Percentiles rank a stretch among this genome's conserved stretches.
phyloP scores from a whole-genome alignment of 2,888 invertebrate species.

The Escarpia spicata region DNA sequence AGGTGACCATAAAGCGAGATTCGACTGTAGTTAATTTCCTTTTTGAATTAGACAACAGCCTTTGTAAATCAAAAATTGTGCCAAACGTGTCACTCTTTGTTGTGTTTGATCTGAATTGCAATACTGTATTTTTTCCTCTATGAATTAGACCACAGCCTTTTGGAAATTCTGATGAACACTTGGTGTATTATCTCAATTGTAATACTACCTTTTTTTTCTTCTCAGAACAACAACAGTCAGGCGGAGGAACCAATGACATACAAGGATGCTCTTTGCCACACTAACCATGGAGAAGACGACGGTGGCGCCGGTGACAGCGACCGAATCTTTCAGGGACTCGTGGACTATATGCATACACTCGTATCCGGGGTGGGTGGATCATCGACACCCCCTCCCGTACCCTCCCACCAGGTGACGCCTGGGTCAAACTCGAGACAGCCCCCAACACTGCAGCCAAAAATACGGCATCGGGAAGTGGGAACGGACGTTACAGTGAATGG shows the following conservation, averaged over 20 bases:
- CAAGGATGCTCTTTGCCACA: background rate
- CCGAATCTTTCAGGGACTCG: constrained; percentile 49
- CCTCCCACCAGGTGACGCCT: constrained; percentile 21
- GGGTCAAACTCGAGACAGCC: constrained; percentile 38
- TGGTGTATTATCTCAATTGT: background rate
- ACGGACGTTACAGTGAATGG: constrained; percentile 26
- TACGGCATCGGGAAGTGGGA: constrained; percentile 48
- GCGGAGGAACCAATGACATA: background rate
- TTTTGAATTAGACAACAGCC: no score
- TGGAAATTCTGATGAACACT: background rate
- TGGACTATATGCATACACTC: constrained; percentile 55
- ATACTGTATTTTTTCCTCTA: no score
- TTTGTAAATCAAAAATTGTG: no score
- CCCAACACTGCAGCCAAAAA: constrained; percentile 55
- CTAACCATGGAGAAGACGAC: constrained; percentile 30
- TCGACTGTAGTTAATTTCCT: no score
- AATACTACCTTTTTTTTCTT: background rate
- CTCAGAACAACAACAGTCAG: background rate
- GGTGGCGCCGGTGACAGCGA: constrained; percentile 25
- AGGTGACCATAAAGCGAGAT: no score
- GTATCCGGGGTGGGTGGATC: constrained; percentile 65
- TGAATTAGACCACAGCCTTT: no score
- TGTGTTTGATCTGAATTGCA: no score
- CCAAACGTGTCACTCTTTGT: no score
- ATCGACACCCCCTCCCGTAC: constrained; percentile 31